Evolutionary conservation across 2,113 vertebrate genomes (phyloP).

Genomic region (Henicopernis longicauda): DNA sequence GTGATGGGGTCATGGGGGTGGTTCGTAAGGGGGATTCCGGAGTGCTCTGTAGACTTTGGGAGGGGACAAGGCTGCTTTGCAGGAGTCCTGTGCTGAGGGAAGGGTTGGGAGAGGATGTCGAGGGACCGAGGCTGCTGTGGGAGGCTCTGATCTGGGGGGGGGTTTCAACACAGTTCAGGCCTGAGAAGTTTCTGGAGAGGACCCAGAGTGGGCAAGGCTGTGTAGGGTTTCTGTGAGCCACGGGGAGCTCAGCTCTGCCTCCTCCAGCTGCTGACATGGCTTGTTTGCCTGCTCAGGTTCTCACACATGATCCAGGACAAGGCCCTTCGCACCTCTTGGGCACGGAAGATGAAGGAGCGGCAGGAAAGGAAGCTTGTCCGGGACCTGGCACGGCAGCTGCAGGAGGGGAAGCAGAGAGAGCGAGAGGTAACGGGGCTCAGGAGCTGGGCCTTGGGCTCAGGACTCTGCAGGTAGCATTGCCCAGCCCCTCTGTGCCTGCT

Average conservation of each 20-base stretch:
- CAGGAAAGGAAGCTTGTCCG: constrained; percentile 79
- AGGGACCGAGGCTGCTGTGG: background rate
- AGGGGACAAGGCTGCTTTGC: rapidly evolving
- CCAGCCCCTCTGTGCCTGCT: rapidly evolving
- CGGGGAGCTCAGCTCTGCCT: too few species aligned
- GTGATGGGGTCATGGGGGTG: background rate
- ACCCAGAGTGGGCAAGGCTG: too few species aligned
- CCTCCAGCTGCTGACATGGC: rapidly evolving
- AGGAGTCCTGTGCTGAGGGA: background rate
- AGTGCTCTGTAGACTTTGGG: background rate
- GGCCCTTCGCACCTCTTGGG: constrained; percentile 83
- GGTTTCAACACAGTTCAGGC: rapidly evolving
- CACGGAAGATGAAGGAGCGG: constrained; percentile 85
- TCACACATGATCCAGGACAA: constrained; percentile 87
- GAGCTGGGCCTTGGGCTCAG: background rate
- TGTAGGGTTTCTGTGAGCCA: background rate
- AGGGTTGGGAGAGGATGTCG: background rate
- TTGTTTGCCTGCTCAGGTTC: constrained; percentile 70
- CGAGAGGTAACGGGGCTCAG: constrained; percentile 68
- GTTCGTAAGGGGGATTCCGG: rapidly evolving
- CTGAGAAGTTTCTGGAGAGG: background rate
- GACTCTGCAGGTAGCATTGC: rapidly evolving
- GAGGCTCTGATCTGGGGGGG: background rate
- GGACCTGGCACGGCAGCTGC: constrained; percentile 77
- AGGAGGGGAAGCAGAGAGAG: constrained; percentile 77